Evolutionary conservation across 1,140 invertebrate genomes (phyloP).

Genomic region (Samia ricini): DNA sequence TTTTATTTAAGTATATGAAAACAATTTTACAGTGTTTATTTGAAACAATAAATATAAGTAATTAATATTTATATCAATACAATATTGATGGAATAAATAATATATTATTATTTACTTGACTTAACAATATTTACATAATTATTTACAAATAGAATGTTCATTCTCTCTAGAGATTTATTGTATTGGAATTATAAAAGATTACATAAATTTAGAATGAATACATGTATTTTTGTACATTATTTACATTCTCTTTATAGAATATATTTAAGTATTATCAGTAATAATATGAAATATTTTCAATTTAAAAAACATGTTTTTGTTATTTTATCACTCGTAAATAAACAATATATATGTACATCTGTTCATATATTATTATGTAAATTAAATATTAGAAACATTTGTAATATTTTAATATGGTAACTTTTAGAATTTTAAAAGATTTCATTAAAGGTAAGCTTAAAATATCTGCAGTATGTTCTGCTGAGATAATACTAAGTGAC

Average conservation of each 20-base stretch:
- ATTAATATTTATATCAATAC: constrained; percentile 51
- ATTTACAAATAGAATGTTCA: constrained; percentile 46
- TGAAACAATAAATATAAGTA: constrained; percentile 71
- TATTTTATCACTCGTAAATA: no score
- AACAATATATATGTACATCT: no score
- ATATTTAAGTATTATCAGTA: not conserved
- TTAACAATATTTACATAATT: constrained; percentile 57
- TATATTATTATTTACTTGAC: constrained; percentile 16
- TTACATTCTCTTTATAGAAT: not conserved
- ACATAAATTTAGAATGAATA: not conserved
- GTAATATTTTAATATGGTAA: not conserved
- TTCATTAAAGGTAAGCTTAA: not conserved
- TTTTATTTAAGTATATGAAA: constrained; percentile 74
- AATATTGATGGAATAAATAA: constrained; percentile 68
- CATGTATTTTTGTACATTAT: constrained; percentile 5
- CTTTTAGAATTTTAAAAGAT: not conserved
- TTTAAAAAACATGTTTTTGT: not conserved
- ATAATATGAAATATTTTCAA: not conserved
- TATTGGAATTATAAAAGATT: constrained; percentile 8
- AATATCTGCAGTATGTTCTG: not conserved
- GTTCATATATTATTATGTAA: not conserved
- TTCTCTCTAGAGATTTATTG: not conserved
- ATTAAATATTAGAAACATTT: constrained; percentile 1
- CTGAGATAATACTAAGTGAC: not conserved
- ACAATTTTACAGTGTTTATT: constrained; percentile 68